Evolutionary conservation across 2,888 invertebrate genomes (phyloP).

Genomic region (Chydorus sphaericus): DNA sequence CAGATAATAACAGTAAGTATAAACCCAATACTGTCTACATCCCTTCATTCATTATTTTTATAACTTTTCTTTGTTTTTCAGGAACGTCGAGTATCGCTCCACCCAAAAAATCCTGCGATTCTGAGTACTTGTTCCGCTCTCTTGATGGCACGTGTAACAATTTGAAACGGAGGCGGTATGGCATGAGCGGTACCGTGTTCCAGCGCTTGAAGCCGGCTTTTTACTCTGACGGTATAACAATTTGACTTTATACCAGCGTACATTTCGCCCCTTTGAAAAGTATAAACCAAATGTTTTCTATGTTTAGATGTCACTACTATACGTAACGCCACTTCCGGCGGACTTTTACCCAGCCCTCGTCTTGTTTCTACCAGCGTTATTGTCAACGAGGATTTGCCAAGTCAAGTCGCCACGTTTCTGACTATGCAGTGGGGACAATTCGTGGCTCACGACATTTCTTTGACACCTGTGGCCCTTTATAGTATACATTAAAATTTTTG

Average conservation of each 20-base stretch:
- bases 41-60: too few relatives aligned
- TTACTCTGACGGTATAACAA: too few relatives aligned
- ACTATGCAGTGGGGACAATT: slow-evolving; percentile 21
- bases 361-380: not conserved
- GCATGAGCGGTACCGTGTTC: slow-evolving; percentile 14
- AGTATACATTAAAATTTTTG: not conserved
- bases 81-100: too few relatives aligned
- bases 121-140: slow-evolving; percentile 6
- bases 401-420: not conserved
- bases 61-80: too few relatives aligned
- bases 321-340: not conserved
- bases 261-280: too few relatives aligned
- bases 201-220: slow-evolving; percentile 16
- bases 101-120: too few relatives aligned
- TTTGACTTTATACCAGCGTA: too few relatives aligned
- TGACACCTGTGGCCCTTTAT: slow-evolving; percentile 18
- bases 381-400: not conserved
- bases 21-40: too few relatives aligned
- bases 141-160: slow-evolving; percentile 19
- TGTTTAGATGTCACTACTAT: not conserved
- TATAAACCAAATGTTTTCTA: too few relatives aligned
- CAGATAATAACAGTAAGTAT: too few relatives aligned
- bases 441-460: slow-evolving; percentile 24
- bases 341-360: not conserved
- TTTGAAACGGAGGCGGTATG: slow-evolving; percentile 15